Evolutionary conservation across 2,888 invertebrate genomes (phyloP).

Genomic region (Caenorhabditis sinica): DNA sequence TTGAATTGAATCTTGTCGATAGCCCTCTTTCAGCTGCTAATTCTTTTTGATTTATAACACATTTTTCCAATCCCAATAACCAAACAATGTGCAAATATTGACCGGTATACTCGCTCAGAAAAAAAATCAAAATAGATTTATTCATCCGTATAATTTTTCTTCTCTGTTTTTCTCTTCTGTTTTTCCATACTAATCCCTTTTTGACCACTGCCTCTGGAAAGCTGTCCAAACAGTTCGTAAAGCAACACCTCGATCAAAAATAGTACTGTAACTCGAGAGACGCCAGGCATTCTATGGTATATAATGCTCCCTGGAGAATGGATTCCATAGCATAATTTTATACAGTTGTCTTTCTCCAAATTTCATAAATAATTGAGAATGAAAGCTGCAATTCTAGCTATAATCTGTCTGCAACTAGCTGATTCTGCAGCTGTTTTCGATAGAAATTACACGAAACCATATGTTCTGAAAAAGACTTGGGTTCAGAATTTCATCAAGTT

Average conservation of each 20-base stretch:
- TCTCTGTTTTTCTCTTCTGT: slow-evolving; percentile 28
- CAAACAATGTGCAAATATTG: slow-evolving; percentile 25
- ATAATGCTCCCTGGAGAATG: slow-evolving; percentile 15
- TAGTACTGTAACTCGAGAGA: background rate
- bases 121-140: slow-evolving; percentile 29
- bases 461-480: slow-evolving; percentile 73
- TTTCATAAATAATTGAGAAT: background rate
- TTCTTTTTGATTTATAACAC: background rate
- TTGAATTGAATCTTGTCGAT: no score
- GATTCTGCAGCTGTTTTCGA: slow-evolving; percentile 64
- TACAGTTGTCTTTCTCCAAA: background rate
- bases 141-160: slow-evolving; percentile 47
- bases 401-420: slow-evolving; percentile 25
- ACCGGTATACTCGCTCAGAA: slow-evolving; percentile 1
- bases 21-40: no score
- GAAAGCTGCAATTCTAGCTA: slow-evolving; percentile 24
- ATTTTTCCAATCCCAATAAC: background rate
- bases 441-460: slow-evolving; percentile 71
- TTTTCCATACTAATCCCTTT: slow-evolving; percentile 9
- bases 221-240: slow-evolving; percentile 55
- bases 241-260: slow-evolving; percentile 47
- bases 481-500: slow-evolving; percentile 77
- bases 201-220: slow-evolving; percentile 23
- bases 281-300: slow-evolving; percentile 9
- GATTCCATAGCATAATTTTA: background rate